Conservation (phyloP, 1,140 invertebrate genomes). For the Drosophila erecta region DNA sequence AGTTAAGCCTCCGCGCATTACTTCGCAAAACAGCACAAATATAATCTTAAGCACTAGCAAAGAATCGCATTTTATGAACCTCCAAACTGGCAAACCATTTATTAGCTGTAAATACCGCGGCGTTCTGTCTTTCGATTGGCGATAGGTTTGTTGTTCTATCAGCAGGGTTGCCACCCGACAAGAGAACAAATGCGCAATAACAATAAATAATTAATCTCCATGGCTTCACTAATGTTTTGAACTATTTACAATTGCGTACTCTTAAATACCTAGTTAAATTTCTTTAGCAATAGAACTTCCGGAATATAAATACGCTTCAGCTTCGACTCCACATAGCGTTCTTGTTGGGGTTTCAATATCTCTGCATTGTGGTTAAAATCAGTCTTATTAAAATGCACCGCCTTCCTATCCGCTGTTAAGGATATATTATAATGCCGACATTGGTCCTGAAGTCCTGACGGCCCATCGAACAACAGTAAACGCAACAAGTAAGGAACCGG, state of each 20-base stretch:
- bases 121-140: constrained; percentile 27
- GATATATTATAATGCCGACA: constrained; percentile 72
- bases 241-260: constrained; percentile 9
- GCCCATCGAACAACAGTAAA: constrained; percentile 65
- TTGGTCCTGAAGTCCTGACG: constrained; percentile 56
- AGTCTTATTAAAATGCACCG: constrained; percentile 70
- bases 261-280: constrained; percentile 23
- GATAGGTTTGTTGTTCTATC: constrained; percentile 27
- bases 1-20: background rate
- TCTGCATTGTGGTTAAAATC: constrained; percentile 56
- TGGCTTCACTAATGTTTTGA: constrained; percentile 5
- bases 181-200: constrained; percentile 31
- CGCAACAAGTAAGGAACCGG: constrained; percentile 83
- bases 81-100: background rate
- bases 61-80: background rate
- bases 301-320: constrained; percentile 67
- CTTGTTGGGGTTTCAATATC: constrained; percentile 37
- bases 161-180: constrained; percentile 39
- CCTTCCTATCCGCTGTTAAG: constrained; percentile 42
- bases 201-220: constrained; percentile 9
- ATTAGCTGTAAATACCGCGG: constrained; percentile 6
- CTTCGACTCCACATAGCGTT: constrained; percentile 72
- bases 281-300: constrained; percentile 71
- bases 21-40: background rate
- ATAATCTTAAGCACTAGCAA: background rate